These are phyloP conservation scores for Bombycilla garrulus DNA, from an alignment of 2,113 vertebrate genomes.

Conservation along the genomic window DNA sequence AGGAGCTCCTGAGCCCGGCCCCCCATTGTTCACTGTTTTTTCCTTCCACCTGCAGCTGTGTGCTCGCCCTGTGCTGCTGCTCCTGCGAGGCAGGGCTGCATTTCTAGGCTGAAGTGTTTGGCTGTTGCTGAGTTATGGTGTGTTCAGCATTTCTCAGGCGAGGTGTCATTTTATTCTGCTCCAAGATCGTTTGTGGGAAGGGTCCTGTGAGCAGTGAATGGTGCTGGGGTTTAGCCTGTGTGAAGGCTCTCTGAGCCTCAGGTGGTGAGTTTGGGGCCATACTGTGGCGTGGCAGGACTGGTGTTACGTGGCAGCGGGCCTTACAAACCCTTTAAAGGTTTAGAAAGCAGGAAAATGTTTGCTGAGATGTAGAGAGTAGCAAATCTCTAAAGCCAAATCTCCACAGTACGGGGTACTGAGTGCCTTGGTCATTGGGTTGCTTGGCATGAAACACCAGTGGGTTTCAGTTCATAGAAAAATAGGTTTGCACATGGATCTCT, in stretches of 20 bases:
- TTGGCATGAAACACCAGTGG: background rate
- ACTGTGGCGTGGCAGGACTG: background rate
- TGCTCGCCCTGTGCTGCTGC: background rate
- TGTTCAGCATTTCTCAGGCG: background rate
- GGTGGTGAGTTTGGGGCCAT: background rate
- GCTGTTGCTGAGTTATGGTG: rapidly evolving
- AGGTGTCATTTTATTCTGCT: background rate
- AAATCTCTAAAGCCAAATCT: background rate
- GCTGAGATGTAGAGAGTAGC: background rate
- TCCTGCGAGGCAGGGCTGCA: background rate
- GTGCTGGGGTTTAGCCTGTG: background rate
- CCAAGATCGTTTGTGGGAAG: rapidly evolving
- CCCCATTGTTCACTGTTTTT: rapidly evolving
- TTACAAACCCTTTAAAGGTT: background rate
- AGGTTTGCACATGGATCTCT: background rate
- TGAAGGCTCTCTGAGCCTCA: background rate
- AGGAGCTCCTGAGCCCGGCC: background rate
- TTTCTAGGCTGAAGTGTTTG: rapidly evolving
- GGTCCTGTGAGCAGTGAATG: background rate
- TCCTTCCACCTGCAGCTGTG: background rate
- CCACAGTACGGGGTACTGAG: background rate
- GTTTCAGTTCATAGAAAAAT: background rate
- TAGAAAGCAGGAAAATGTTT: background rate
- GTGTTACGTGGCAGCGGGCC: background rate
- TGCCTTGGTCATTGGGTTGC: background rate